A percentile compares a stretch with the other conserved stretches of the same genome.
Evolutionary conservation across 2,797 vertebrate species (phyloP).

Genomic region (Myotis daubentonii): DNA sequence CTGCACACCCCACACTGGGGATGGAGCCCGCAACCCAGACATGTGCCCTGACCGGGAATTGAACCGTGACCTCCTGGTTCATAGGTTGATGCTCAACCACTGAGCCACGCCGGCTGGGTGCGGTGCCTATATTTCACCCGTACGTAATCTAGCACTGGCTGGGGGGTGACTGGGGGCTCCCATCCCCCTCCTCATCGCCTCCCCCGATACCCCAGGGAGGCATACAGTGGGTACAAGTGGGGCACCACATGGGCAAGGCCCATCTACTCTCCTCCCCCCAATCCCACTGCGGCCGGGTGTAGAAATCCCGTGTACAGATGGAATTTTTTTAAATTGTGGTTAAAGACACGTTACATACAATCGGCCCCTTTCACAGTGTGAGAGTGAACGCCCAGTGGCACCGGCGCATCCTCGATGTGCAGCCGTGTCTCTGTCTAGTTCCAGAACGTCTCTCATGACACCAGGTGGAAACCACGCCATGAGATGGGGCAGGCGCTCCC

Average conservation of each 20-base stretch:
- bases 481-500: fast-evolving
- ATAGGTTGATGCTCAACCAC: too few relatives aligned
- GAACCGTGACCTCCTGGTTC: too few relatives aligned
- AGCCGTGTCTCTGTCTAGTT: fast-evolving
- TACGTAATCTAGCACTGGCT: neutral
- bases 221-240: fast-evolving
- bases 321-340: neutral
- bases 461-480: neutral
- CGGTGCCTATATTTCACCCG: fast-evolving
- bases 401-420: fast-evolving
- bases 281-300: fast-evolving
- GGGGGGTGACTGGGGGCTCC: neutral
- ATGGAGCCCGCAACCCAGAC: too few relatives aligned
- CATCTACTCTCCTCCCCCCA: fast-evolving
- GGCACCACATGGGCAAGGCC: fast-evolving
- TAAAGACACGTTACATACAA: too few relatives aligned
- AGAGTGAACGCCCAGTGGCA: fast-evolving
- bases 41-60: too few relatives aligned
- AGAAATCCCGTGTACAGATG: fast-evolving
- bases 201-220: fast-evolving
- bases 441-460: fast-evolving
- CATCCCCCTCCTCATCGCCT: too few relatives aligned
- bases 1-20: too few relatives aligned
- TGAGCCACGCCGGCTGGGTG: too few relatives aligned
- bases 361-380: fast-evolving